These are phyloP conservation scores for Bruchidius siliquastri DNA, from an alignment of 2,888 invertebrate species.

Conservation along the genomic window DNA sequence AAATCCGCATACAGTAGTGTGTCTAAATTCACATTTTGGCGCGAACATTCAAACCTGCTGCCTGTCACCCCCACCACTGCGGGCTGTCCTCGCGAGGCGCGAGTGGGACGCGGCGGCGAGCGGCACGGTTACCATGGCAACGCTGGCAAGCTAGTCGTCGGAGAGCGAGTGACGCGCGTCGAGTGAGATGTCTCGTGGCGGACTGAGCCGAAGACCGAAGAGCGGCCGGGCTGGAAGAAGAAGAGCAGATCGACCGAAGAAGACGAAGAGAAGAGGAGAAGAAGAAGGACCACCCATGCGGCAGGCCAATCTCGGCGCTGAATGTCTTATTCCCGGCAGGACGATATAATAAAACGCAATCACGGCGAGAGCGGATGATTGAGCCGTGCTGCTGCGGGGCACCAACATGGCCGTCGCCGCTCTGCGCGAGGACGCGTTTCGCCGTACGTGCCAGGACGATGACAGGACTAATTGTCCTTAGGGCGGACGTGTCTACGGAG, in stretches of 20 bases:
- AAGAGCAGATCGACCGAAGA: constrained; percentile 19
- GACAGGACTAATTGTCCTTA: constrained; percentile 35
- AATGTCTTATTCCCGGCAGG: constrained; percentile 48
- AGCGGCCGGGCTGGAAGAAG: constrained; percentile 35
- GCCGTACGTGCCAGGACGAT: constrained; percentile 33
- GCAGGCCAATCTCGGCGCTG: constrained; percentile 49
- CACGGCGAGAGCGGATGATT: constrained; percentile 47
- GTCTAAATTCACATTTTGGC: not conserved
- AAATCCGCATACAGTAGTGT: not conserved
- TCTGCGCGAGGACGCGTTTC: constrained; percentile 19
- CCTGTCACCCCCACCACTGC: not conserved
- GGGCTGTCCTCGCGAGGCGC: not conserved
- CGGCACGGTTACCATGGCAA: not conserved
- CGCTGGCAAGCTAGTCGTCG: not conserved
- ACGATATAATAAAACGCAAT: constrained; percentile 48
- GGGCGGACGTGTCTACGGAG: not conserved
- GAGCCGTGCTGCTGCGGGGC: constrained; percentile 36
- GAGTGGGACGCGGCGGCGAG: not conserved
- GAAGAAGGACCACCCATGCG: constrained; percentile 46
- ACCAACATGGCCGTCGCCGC: not conserved
- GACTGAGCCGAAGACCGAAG: not conserved
- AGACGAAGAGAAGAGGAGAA: constrained; percentile 28
- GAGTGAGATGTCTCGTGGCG: not conserved
- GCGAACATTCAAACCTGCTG: not conserved
- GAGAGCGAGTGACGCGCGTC: not conserved